Evolutionary conservation across 2,113 vertebrate species (phyloP).

Genomic region (Scartelaos histophorus): DNA sequence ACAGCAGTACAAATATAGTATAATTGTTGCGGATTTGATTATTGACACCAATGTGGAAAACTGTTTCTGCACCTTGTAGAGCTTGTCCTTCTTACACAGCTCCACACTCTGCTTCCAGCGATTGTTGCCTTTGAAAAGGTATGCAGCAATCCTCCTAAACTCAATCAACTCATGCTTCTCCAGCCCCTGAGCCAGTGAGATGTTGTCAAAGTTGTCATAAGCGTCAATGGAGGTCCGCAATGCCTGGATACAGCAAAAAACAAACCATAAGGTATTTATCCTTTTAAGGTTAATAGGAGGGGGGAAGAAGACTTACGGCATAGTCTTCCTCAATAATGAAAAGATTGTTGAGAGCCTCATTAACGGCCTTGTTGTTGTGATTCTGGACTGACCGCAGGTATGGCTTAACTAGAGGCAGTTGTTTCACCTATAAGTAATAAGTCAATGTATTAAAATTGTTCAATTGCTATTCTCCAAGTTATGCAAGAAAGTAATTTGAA

Average conservation of each 20-base stretch:
- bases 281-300: neutral
- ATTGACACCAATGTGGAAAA: neutral
- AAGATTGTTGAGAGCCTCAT: constrained; percentile 97
- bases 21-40: neutral
- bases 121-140: constrained; percentile 99
- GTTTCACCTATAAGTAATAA: constrained; percentile 83
- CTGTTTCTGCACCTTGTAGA: constrained; percentile 86
- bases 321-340: constrained; percentile 99
- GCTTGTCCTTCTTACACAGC: constrained; percentile 97
- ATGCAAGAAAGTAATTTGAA: neutral
- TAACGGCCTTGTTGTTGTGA: constrained; percentile 98
- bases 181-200: constrained; percentile 94
- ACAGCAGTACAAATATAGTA: neutral
- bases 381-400: constrained; percentile 98
- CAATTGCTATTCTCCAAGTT: neutral
- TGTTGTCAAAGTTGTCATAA: constrained; percentile 99
- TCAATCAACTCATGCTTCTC: constrained; percentile 98
- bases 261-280: neutral
- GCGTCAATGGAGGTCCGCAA: constrained; percentile 96
- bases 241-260: constrained; percentile 74
- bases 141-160: constrained; percentile 96
- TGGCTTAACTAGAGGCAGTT: constrained; percentile 93
- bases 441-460: neutral
- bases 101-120: constrained; percentile 99
- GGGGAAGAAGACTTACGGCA: constrained; percentile 77